Base-by-base conservation (phyloP, 2,888 invertebrate genomes). In the Pachliopta kotzebuea region DNA sequence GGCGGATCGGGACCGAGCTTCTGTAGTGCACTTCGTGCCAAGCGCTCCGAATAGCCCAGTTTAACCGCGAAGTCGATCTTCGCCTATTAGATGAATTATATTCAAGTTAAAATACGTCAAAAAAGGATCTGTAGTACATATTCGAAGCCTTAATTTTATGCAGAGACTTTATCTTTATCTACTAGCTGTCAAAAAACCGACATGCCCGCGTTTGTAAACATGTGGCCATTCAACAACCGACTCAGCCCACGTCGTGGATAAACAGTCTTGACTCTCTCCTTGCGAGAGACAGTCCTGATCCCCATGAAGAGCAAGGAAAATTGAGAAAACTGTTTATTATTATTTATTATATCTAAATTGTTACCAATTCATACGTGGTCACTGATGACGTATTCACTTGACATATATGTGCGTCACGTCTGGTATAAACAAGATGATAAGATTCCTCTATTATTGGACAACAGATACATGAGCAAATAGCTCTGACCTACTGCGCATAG, bases 51-150 rank as follows among this genome's bases (percentile, higher is more conserved):
- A 85, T 98, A 99, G 53, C 98, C 98, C 70, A 98, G 90, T 85
- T 98, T 98, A 62, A 98, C 92, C 0, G 97, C 98, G 82, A 98
- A 98, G 85, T 98, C 98, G 68, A 98, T 95, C 77, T 96, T 93
- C 59, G 94, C 93, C 74, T 91, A 78, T 23, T 31, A 52, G 89
- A 90, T 11, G 49, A 56, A 29, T 21, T 9, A 8, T 17, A 45
- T 45, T 45, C n/a, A 45, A 2, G 18, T 42, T 31, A 31, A 8
- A 31, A 31, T 31, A n/a, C 11, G 31, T 11, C 2, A 31, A 31
- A 9, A 9, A 8, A 31, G 11, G 31, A 31, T n/a, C 9, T 31
- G 31, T 11, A 31, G 31, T 8, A 37, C 11, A 37, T 37, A 1
- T 3, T 14, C 37, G 14, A 2, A 37, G 37, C 11, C 14, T 14